A percentile compares a stretch with the other conserved stretches of the same genome.
Conservation (phyloP, 2,113 vertebrate genomes). For the Merops nubicus region DNA sequence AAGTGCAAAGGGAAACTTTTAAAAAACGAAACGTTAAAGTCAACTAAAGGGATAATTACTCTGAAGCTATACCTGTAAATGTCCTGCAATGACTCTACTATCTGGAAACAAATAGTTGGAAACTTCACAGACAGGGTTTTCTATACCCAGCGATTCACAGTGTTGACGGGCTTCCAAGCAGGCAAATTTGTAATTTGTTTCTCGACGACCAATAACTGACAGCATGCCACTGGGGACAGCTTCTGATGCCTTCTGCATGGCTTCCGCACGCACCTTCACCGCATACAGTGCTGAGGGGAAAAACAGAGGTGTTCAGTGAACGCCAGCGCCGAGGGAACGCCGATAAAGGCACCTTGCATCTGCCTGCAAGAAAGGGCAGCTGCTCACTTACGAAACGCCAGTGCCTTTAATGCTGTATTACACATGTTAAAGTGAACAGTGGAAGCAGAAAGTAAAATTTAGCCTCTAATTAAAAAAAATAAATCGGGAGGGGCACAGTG, state of each 20-base stretch:
- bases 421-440: rapidly evolving
- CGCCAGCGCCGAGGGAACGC: rapidly evolving
- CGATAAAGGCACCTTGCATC: not conserved
- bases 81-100: conserved; percentile 92
- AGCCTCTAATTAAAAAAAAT: not conserved
- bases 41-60: not conserved
- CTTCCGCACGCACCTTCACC: conserved; percentile 91
- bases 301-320: not conserved
- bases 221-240: conserved; percentile 89
- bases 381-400: not conserved
- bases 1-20: not conserved
- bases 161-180: conserved; percentile 88
- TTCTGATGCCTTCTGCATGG: conserved; percentile 91
- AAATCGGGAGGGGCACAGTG: not conserved
- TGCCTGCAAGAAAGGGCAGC: not conserved
- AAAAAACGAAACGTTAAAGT: not conserved
- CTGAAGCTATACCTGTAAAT: conserved; percentile 80
- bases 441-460: not conserved
- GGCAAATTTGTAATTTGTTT: conserved; percentile 82
- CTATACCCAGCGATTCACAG: conserved; percentile 82
- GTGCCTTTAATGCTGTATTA: not conserved
- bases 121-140: conserved; percentile 86
- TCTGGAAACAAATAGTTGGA: conserved; percentile 94
- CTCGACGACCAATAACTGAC: conserved; percentile 81
- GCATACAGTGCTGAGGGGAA: conserved; percentile 83